phyloP scores from a whole-genome alignment of 1,140 invertebrate genomes.

The Macrosteles quadrilineatus region DNA sequence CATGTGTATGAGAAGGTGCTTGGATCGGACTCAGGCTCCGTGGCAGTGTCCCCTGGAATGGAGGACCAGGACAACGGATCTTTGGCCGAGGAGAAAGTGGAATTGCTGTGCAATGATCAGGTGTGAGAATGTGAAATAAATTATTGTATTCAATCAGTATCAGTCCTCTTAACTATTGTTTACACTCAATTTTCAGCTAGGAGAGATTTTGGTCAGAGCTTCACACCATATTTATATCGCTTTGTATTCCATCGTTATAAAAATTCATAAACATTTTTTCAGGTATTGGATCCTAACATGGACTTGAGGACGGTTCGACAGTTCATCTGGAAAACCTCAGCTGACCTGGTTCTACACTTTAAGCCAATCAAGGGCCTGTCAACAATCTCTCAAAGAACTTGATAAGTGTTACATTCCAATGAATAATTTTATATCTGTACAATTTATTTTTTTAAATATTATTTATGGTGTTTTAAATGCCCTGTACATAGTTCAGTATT shows the following conservation, averaged over 20 bases:
- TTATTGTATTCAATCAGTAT: not conserved
- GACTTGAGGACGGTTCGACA: conserved; percentile 96
- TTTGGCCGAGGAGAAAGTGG: conserved; percentile 86
- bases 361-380: conserved; percentile 36
- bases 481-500: no score
- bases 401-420: conserved; percentile 17
- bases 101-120: conserved; percentile 95
- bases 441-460: no score
- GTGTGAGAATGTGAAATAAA: conserved; percentile 50
- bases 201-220: not conserved
- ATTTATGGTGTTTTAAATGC: no score
- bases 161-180: not conserved
- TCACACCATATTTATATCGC: conserved; percentile 17
- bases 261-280: conserved; percentile 45
- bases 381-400: conserved; percentile 25
- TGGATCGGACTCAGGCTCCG: conserved; percentile 73
- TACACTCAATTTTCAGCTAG: not conserved
- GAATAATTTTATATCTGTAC: no score
- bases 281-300: conserved; percentile 96
- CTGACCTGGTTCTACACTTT: conserved; percentile 91
- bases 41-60: conserved; percentile 52
- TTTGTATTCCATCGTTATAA: conserved; percentile 21
- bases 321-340: conserved; percentile 97
- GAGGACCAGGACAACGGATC: conserved; percentile 51
- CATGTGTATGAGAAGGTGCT: conserved; percentile 98